phyloP scores from a whole-genome alignment of 1,140 invertebrate species.

The Zaprionus taronus region DNA sequence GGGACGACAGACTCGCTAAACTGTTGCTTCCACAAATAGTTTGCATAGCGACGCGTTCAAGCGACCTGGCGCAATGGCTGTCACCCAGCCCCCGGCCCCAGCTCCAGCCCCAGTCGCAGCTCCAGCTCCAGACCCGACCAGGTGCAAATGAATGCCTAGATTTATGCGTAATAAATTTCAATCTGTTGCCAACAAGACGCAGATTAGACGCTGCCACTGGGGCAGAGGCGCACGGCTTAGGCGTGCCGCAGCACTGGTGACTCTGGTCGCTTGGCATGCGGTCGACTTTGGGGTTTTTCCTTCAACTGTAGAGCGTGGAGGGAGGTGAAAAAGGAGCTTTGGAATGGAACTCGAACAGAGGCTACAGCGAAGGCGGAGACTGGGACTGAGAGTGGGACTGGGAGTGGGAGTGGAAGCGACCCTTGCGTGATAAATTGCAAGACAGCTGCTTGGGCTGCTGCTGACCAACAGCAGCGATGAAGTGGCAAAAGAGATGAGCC shows the following conservation, averaged over 20 bases:
- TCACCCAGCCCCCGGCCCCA: constrained; percentile 1
- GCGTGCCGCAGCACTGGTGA: not conserved
- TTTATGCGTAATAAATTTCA: constrained; percentile 84
- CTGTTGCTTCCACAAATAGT: constrained; percentile 69
- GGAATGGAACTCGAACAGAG: too few species aligned
- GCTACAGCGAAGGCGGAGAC: not conserved
- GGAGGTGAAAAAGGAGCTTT: too few species aligned
- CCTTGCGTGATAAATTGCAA: constrained; percentile 56
- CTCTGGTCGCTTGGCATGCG: constrained; percentile 33
- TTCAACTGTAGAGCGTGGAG: too few species aligned
- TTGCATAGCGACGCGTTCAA: constrained; percentile 65
- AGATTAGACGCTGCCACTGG: constrained; percentile 56
- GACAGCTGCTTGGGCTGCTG: constrained; percentile 45
- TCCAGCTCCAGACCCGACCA: constrained; percentile 36
- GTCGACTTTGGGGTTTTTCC: constrained; percentile 31
- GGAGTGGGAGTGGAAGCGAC: constrained; percentile 2
- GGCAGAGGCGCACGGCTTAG: constrained; percentile 1
- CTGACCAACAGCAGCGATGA: constrained; percentile 39
- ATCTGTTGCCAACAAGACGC: constrained; percentile 82
- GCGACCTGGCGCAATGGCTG: constrained; percentile 1
- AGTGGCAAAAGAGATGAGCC: constrained; percentile 57
- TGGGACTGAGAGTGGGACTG: not conserved
- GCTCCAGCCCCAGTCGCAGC: too few species aligned
- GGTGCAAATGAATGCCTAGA: constrained; percentile 81
- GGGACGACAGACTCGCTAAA: constrained; percentile 32